Base-by-base conservation (phyloP, 2,797 vertebrate genomes). In the Emydoidea blandingii region DNA sequence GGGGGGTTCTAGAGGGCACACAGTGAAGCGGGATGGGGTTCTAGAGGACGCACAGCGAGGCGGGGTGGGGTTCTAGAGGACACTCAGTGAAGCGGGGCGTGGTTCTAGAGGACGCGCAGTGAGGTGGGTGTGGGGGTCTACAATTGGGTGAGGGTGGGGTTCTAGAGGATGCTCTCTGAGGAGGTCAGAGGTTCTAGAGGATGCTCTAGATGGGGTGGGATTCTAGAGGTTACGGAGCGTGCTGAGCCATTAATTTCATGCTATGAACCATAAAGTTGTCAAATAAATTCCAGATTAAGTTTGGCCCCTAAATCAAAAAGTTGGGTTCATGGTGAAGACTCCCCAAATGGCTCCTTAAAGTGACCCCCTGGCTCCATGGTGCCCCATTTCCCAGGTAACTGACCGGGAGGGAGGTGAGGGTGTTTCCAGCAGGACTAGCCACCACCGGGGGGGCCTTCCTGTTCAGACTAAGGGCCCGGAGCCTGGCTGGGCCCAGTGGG, bases 71-170 rank as follows among this genome's bases (percentile, higher is more conserved):
- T 83, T n/a, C 29, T 57, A 12, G 18, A 16, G 50, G 49, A 7
- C 8, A 18, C 27, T 23, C 29, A 2, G 56, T 27, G 0, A 53
- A 8, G 52, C 4, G 7, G 52, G 16, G 8, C 3, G 1, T 4
- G 31, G 12, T 3, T 6, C 21, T 14, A 37, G 80, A 76, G 25
- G 50, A 74, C 27, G 5, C 12, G 23, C 25, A 2, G 56, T 27
- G 0, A 54, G 21, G 53, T 4, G 21, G 8, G 53, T 25, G 1
- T 44, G 4, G 16, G 4, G 16, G 53, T 21, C 21, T 25, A 54
- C 53, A 54, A 25, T 54, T 54, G 9, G 53, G 21, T 54, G 53
- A 54, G 53, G 53, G 47, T 2, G 14, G 47, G 25, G 12, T 3
- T 6, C 21, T 14, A 37, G 82, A 76, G 25, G n/a, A 34, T 7